These are phyloP conservation scores for Grus americana DNA, from an alignment of 2,113 vertebrate genomes.

Conservation along the genomic window DNA sequence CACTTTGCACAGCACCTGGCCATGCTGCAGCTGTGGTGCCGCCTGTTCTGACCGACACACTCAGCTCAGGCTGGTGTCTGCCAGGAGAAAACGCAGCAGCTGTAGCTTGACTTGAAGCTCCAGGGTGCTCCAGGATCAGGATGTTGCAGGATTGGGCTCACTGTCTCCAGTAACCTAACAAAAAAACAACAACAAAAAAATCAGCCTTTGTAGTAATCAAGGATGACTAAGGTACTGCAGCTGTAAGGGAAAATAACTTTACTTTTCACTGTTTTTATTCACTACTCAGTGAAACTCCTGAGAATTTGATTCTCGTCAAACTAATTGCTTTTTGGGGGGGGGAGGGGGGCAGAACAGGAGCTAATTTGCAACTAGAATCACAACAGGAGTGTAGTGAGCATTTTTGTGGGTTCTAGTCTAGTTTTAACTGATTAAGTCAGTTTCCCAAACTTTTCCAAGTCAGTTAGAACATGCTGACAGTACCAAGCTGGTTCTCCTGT, in stretches of 20 bases:
- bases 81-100: not conserved
- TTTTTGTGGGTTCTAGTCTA: not conserved
- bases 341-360: not conserved
- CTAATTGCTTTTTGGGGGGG: not conserved
- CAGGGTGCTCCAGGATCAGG: not conserved
- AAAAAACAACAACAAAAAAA: not conserved
- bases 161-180: not conserved
- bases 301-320: not conserved
- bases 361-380: not conserved
- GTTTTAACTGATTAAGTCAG: not conserved
- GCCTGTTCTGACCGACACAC: not conserved
- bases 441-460: not conserved
- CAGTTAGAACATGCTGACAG: not conserved
- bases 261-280: not conserved
- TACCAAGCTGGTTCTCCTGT: not conserved
- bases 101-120: not conserved
- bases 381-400: not conserved
- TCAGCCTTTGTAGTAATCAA: not conserved
- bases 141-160: not conserved
- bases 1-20: not conserved
- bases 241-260: not conserved
- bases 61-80: accelerated
- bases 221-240: not conserved
- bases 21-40: not conserved
- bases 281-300: not conserved